Percentiles rank a stretch among this genome's conserved stretches.
Evolutionary conservation across 2,797 vertebrate species (phyloP).

Genomic region (Centroberyx gerrardi): DNA sequence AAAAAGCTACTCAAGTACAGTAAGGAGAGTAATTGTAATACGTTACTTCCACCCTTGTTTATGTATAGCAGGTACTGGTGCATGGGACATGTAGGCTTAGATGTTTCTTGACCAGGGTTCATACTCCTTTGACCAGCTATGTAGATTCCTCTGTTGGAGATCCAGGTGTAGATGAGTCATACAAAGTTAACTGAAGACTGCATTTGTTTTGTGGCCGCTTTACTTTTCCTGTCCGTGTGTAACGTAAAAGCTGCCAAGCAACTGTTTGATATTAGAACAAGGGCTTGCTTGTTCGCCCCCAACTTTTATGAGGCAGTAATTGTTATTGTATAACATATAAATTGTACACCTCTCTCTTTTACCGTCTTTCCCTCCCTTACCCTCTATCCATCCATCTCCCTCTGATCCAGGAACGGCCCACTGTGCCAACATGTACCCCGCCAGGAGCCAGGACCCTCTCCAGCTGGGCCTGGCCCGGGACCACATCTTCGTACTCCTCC

Average conservation of each 20-base stretch:
- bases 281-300: slow-evolving; percentile 33
- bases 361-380: slow-evolving; percentile 20
- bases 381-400: slow-evolving; percentile 2
- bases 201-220: background rate
- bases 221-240: background rate
- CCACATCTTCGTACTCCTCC: slow-evolving; percentile 76
- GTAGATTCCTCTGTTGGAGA: too few species aligned
- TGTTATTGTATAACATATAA: slow-evolving; percentile 40
- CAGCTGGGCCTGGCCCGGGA: slow-evolving; percentile 78
- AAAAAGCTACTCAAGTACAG: too few species aligned
- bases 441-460: slow-evolving; percentile 75
- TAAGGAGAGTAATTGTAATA: too few species aligned
- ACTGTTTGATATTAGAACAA: slow-evolving; percentile 39
- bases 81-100: too few species aligned
- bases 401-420: slow-evolving; percentile 81
- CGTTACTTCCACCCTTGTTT: too few species aligned
- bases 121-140: too few species aligned
- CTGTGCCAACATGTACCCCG: slow-evolving; percentile 87
- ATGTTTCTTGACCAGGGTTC: too few species aligned
- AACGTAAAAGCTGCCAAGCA: background rate
- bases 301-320: slow-evolving; percentile 56
- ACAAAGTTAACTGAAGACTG: too few species aligned
- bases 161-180: too few species aligned
- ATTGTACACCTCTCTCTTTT: slow-evolving; percentile 11
- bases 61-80: too few species aligned